A percentile compares a stretch with the other conserved stretches of the same genome.
Conservation (phyloP, 2,888 invertebrate species). For the Sepioteuthis lessoniana region DNA sequence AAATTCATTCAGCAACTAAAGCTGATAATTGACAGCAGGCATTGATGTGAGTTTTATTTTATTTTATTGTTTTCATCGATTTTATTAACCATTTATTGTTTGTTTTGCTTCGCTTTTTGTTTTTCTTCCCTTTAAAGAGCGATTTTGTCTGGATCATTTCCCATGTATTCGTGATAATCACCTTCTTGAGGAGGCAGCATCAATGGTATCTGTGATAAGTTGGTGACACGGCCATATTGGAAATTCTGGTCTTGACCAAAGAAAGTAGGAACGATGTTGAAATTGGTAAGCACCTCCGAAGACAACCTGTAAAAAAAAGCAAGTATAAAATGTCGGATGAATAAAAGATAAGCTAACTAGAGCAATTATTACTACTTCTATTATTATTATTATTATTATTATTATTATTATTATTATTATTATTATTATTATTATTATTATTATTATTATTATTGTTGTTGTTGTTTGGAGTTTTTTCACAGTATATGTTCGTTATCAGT, state of each 20-base stretch:
- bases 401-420: no score
- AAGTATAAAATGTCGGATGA: not conserved
- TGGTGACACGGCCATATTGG: not conserved
- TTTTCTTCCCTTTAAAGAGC: not conserved
- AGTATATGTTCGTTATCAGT: no score
- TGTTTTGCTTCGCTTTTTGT: not conserved
- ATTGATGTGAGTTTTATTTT: not conserved
- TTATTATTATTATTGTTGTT: no score
- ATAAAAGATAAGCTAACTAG: no score
- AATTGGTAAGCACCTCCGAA: constrained; percentile 3
- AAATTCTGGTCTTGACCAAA: not conserved
- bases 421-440: no score
- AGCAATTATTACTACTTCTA: no score
- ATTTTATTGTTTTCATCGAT: no score
- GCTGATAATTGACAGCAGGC: not conserved
- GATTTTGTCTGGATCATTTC: not conserved
- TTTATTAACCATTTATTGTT: not conserved
- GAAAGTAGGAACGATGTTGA: not conserved
- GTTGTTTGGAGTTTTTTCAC: no score
- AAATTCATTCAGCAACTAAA: not conserved
- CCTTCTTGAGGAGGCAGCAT: not conserved
- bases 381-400: no score
- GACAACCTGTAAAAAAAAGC: not conserved
- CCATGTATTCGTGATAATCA: not conserved
- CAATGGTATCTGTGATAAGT: not conserved